These are phyloP conservation scores for Acrobasis consociella DNA, from an alignment of 2,888 invertebrate genomes.

Conservation along the genomic window DNA sequence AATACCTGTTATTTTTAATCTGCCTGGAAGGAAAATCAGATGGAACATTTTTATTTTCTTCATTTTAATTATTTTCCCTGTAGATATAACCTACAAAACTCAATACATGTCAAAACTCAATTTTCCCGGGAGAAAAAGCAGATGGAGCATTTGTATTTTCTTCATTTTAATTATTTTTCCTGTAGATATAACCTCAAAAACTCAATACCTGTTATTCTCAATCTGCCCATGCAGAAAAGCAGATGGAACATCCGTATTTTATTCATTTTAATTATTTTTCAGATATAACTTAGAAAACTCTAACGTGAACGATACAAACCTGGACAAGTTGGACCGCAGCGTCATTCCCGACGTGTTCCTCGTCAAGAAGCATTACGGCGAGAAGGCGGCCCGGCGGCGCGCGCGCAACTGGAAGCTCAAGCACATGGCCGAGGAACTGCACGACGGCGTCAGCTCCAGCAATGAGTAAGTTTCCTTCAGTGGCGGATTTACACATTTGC, in stretches of 20 bases:
- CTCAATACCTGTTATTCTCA: too few relatives aligned
- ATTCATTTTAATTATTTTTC: slow-evolving; percentile 28
- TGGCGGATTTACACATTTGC: too few relatives aligned
- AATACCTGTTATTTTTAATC: too few relatives aligned
- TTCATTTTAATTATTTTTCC: slow-evolving; percentile 29
- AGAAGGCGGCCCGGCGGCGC: slow-evolving; percentile 86
- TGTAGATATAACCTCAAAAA: slow-evolving; percentile 95
- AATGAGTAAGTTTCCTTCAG: slow-evolving; percentile 57
- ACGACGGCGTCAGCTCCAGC: slow-evolving; percentile 84
- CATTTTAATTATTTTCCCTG: too few relatives aligned
- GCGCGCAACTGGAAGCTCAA: slow-evolving; percentile 95
- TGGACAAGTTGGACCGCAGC: slow-evolving; percentile 89
- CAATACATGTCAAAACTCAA: too few relatives aligned
- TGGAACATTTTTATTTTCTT: too few relatives aligned
- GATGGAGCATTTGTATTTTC: too few relatives aligned
- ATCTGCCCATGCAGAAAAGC: too few relatives aligned
- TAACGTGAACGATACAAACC: slow-evolving; percentile 94
- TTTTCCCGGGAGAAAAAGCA: too few relatives aligned
- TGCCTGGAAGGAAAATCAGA: too few relatives aligned
- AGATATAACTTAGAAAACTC: slow-evolving; percentile 95
- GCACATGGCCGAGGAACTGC: slow-evolving; percentile 86
- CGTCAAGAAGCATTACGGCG: slow-evolving; percentile 95
- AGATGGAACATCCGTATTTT: too few relatives aligned
- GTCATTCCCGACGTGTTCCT: slow-evolving; percentile 94
- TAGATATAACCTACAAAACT: too few relatives aligned